phyloP scores from a whole-genome alignment of 2,888 invertebrate species.

The Erannis defoliaria region DNA sequence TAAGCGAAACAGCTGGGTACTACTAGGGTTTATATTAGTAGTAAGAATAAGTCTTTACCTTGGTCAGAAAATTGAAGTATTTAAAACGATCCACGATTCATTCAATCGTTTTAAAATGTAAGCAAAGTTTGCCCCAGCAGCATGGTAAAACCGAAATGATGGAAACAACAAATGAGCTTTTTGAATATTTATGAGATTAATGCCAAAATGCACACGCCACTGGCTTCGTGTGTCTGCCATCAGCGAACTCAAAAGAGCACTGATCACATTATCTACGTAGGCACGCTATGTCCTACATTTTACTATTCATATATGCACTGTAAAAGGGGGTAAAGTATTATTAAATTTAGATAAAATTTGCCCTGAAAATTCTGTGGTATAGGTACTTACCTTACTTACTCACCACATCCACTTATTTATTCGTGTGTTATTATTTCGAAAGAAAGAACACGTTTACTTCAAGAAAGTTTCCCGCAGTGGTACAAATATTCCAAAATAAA shows the following conservation, averaged over 20 bases:
- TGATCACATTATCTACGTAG: constrained; percentile 38
- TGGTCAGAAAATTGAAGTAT: too few relatives aligned
- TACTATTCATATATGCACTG: constrained; percentile 47
- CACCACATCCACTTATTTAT: too few relatives aligned
- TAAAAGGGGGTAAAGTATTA: constrained; percentile 7
- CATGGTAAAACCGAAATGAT: constrained; percentile 18
- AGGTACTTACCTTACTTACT: too few relatives aligned
- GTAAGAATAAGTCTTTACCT: too few relatives aligned
- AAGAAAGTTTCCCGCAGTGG: too few relatives aligned
- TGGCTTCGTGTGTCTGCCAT: constrained; percentile 45
- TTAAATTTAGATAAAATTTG: not conserved
- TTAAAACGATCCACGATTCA: too few relatives aligned
- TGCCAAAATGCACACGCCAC: constrained; percentile 61
- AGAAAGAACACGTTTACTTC: too few relatives aligned
- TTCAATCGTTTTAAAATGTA: not conserved
- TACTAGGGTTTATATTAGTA: too few relatives aligned
- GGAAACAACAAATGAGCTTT: constrained; percentile 45
- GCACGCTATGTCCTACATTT: constrained; percentile 42
- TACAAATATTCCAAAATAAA: too few relatives aligned
- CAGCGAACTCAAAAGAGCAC: constrained; percentile 47
- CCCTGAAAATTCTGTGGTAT: too few relatives aligned
- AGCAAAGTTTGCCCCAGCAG: not conserved
- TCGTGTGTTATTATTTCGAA: too few relatives aligned
- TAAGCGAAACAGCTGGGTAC: too few relatives aligned
- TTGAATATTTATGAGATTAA: constrained; percentile 66